Evolutionary conservation across 2,888 invertebrate genomes (phyloP), one percentile per base, ranked within the genome.

Genomic region (Chelonus formosanus): DNA sequence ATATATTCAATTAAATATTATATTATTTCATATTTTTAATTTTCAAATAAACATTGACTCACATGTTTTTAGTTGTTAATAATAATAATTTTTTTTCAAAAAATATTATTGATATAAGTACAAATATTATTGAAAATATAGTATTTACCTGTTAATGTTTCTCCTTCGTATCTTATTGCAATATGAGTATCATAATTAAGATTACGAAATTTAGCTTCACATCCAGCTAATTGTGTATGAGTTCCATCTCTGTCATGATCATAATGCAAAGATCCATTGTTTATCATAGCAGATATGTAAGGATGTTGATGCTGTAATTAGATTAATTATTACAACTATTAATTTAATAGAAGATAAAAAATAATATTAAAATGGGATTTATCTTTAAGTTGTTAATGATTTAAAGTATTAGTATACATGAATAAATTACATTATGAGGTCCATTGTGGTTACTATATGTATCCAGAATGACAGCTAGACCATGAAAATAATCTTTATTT

Each of bases 381-480:
- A 20, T 20, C n/a, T n/a, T 20, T 20, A 20, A 20, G 20, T 20
- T 20, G 20, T 20, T 20, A 20, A 20, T 20, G 20, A 20, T 20
- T 20, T 20, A 20, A 2, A 2, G 20, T 2, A 20, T 20, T 20
- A 20, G 20, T 20, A 20, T 20, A 20, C n/a, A n/a, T 20, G 2
- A 20, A 20, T 20, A 20, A 20, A 7, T 89, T 86, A 98, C 98
- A 87, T 97, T 97, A 82, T 99, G 98, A 20, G 95, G 95, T 4
- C 98, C 98, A 86, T 99, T 98, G 78, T 99, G 98, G 84, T 99
- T 99, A 84, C 97, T 98, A 84, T 99, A 99, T 0, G 99, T 99
- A 80, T 99, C 99, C 69, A 99, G 85, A 80, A 99, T 93, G 45
- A 99, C 89, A 3, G 93, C 96, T 45, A 99, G 86, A 0, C 99